Base-by-base conservation (phyloP, 2,888 invertebrate genomes). In the Lacanobia oleracea region DNA sequence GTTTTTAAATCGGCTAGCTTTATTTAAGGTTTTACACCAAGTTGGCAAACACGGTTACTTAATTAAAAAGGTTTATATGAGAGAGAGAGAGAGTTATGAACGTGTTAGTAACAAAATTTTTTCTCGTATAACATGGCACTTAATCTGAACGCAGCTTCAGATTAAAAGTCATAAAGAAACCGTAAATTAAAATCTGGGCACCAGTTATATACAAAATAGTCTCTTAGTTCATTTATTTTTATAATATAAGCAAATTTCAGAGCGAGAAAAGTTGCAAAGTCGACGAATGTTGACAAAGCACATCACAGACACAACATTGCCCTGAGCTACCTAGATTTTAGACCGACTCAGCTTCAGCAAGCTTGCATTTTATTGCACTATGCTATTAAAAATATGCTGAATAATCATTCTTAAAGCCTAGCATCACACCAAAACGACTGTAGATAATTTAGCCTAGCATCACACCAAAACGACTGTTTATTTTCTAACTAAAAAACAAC, bases 371-470 rank as follows among this genome's bases (percentile, higher is more conserved):
- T 54, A 33, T 37, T 72, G 21, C 18, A 8, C 10, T 27, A n/a
- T n/a, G 37, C 16, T 12, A 21, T 59, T 48, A 79, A 70, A 60
- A 68, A 59, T 40, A 72, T 76, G 40, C 45, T 23, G 62, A 62
- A 64, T 75, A n/a, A 59, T 53, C 45, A 23, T 48, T 78, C 23
- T 48, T n/a, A 27, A 33, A 76, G 51, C 45, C 53, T 18, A 18
- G 48, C 48, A 18, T 51, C 27, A 40, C 48, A 67, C 16, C n/a
- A 23, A 40, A 27, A 48, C 27, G 7, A n/a, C 3, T 23, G 12
- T 43, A 16, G 9, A 5, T 43, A 18, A 40, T n/a, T 67, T n/a
- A 76, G 51, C 45, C 53, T 18, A 18, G 48, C 48, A 18, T 51
- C 27, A 40, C 48, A 67, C 16, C n/a, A 23, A 40, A 27, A 48